phyloP scores from a whole-genome alignment of 2,888 invertebrate species.

The Pristionchus mayeri region DNA sequence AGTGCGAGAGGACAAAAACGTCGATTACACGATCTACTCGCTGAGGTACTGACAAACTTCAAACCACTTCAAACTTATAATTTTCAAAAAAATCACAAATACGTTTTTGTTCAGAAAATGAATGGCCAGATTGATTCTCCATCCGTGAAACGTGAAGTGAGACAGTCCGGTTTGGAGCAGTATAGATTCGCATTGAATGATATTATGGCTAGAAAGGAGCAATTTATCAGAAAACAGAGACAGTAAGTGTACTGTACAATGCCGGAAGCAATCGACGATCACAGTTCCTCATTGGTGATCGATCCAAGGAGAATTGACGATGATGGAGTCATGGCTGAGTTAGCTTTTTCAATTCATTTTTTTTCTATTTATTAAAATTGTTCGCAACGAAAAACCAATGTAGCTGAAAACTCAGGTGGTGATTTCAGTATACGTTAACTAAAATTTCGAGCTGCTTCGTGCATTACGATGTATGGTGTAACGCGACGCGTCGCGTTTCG shows the following conservation, averaged over 20 bases:
- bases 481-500: background rate
- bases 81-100: background rate
- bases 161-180: background rate
- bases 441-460: background rate
- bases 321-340: constrained; percentile 38
- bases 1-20: background rate
- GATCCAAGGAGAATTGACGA: constrained; percentile 46
- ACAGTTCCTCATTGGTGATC: constrained; percentile 36
- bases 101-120: background rate
- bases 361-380: background rate
- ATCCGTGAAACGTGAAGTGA: too few species aligned
- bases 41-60: background rate
- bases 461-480: too few species aligned
- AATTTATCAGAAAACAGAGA: constrained; percentile 24
- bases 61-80: background rate
- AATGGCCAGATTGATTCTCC: background rate
- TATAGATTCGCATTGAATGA: constrained; percentile 23
- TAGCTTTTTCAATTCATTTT: background rate
- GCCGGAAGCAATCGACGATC: background rate
- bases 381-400: too few species aligned
- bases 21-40: background rate
- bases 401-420: background rate
- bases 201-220: background rate
- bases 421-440: background rate
- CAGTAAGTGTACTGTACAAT: background rate